A percentile compares a stretch with the other conserved stretches of the same genome.
phyloP scores from a whole-genome alignment of 2,113 vertebrate genomes.

The Nettapus auritus region DNA sequence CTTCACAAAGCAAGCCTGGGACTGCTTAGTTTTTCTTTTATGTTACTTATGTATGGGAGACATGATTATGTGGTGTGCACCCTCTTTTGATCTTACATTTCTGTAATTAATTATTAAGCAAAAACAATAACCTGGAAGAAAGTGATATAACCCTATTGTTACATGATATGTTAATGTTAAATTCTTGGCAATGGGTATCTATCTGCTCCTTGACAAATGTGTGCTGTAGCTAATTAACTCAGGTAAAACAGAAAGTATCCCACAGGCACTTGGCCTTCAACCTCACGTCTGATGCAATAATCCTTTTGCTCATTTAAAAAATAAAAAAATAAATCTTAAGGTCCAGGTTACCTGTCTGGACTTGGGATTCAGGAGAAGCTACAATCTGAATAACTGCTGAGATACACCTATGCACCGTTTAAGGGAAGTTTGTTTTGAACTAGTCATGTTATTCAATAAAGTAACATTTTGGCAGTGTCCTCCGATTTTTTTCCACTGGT shows the following conservation, averaged over 20 bases:
- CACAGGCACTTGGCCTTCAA: not conserved
- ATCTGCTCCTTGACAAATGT: not conserved
- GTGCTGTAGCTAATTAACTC: not conserved
- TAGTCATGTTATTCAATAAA: not conserved
- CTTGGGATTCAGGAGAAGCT: not conserved
- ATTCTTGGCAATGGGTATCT: not conserved
- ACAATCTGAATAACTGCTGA: not conserved
- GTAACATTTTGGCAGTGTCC: not conserved
- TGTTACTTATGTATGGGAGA: not conserved
- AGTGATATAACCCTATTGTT: not conserved
- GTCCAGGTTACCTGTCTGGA: not conserved
- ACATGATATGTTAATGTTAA: constrained; percentile 9
- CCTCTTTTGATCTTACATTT: not conserved
- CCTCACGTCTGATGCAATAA: not conserved
- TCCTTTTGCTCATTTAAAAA: not conserved
- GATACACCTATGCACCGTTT: not conserved
- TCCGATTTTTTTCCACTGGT: not conserved
- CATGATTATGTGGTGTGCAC: not conserved
- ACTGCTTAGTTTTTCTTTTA: not conserved
- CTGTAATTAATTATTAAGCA: not conserved
- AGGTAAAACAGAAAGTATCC: not conserved
- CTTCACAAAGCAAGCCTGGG: not conserved
- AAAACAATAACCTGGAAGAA: constrained; percentile 6
- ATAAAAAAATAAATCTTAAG: not conserved
- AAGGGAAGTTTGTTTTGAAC: not conserved